Evolutionary conservation across 1,140 invertebrate genomes (phyloP).

Genomic region (Magallana angulata): DNA sequence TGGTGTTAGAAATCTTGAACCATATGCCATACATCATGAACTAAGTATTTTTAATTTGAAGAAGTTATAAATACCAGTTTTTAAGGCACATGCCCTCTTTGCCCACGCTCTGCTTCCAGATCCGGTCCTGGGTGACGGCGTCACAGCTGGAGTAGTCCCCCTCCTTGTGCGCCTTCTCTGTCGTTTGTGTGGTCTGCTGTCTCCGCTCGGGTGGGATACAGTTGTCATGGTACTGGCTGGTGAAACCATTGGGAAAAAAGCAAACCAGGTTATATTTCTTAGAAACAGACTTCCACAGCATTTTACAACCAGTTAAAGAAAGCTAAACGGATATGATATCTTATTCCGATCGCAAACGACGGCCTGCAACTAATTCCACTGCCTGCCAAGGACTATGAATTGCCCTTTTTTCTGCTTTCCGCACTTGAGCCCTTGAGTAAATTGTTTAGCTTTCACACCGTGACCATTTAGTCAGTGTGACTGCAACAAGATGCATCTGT

Average conservation of each 20-base stretch:
- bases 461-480: neutral
- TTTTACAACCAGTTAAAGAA: neutral
- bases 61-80: constrained; percentile 63
- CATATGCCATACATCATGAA: too few species aligned
- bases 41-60: too few species aligned
- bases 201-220: constrained; percentile 64
- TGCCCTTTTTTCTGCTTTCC: neutral
- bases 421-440: neutral
- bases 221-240: constrained; percentile 65
- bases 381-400: neutral
- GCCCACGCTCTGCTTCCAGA: constrained; percentile 70
- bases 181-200: constrained; percentile 42
- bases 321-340: too few species aligned
- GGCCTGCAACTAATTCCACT: neutral
- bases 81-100: constrained; percentile 67
- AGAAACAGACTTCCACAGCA: constrained; percentile 6
- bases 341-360: too few species aligned
- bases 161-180: constrained; percentile 53
- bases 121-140: constrained; percentile 64
- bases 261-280: neutral
- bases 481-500: neutral
- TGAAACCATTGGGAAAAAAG: neutral
- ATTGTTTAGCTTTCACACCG: neutral
- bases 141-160: constrained; percentile 67
- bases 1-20: too few species aligned